Evolutionary conservation across 1,140 invertebrate species (phyloP).

Genomic region (Zaprionus gabonicus): DNA sequence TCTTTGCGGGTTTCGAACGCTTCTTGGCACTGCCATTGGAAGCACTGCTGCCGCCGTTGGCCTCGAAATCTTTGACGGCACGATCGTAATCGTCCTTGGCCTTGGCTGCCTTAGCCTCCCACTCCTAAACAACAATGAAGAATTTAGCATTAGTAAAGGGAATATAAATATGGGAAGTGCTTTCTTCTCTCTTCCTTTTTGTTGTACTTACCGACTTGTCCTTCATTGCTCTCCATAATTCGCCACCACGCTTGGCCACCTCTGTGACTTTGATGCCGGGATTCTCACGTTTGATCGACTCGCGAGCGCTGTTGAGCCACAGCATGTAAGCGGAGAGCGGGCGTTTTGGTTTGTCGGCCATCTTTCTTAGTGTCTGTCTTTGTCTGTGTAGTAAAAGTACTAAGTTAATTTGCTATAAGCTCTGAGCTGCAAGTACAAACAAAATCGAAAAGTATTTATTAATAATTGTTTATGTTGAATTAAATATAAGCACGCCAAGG

Average conservation of each 20-base stretch:
- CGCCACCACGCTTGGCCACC: slow-evolving; percentile 93
- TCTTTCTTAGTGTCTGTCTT: slow-evolving; percentile 85
- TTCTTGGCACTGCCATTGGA: slow-evolving; percentile 85
- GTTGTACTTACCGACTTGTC: slow-evolving; percentile 90
- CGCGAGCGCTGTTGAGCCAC: slow-evolving; percentile 93
- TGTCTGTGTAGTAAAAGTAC: slow-evolving; percentile 53
- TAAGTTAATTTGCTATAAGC: slow-evolving; percentile 57
- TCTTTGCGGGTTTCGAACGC: slow-evolving; percentile 84
- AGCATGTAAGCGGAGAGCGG: slow-evolving; percentile 94
- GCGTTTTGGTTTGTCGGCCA: slow-evolving; percentile 94
- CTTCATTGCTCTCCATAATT: slow-evolving; percentile 92
- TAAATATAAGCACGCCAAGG: slow-evolving; percentile 7
- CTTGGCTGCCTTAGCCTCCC: slow-evolving; percentile 93
- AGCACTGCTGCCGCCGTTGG: slow-evolving; percentile 86
- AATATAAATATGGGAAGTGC: too few species aligned
- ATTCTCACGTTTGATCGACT: slow-evolving; percentile 91
- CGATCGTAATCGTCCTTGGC: slow-evolving; percentile 93
- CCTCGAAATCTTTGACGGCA: slow-evolving; percentile 95
- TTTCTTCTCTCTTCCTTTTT: not conserved
- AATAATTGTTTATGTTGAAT: slow-evolving; percentile 18
- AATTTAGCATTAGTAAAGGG: slow-evolving; percentile 2
- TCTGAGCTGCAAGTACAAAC: slow-evolving; percentile 58
- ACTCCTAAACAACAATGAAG: slow-evolving; percentile 88
- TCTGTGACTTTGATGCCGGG: slow-evolving; percentile 93
- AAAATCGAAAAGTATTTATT: slow-evolving; percentile 21